These are phyloP conservation scores for Alcedo quadribrachys DNA, from an alignment of 2,797 vertebrate genomes.

Conservation along the genomic window DNA sequence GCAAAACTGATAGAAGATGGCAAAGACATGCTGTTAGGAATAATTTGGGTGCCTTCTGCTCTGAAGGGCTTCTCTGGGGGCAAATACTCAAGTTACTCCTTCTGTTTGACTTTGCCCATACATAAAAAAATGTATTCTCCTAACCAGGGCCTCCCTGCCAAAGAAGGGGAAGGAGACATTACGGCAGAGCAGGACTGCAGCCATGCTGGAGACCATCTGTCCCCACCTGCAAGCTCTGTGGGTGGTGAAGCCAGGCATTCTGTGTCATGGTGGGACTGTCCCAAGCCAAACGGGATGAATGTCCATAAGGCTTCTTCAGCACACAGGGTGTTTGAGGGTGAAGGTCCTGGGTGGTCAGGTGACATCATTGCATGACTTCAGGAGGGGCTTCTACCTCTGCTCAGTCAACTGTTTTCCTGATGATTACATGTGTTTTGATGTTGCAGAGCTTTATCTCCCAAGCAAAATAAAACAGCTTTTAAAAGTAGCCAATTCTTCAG, in stretches of 20 bases:
- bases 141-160: not conserved
- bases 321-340: rapidly evolving
- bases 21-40: not conserved
- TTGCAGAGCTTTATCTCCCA: not conserved
- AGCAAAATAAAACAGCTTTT: not conserved
- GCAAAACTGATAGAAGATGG: not conserved
- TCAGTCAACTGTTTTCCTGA: not conserved
- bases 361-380: not conserved
- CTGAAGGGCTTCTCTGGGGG: not conserved
- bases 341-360: not conserved
- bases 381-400: not conserved
- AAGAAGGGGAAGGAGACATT: not conserved
- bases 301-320: not conserved
- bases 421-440: rapidly evolving
- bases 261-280: not conserved
- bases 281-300: not conserved
- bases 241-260: not conserved
- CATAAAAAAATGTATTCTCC: not conserved
- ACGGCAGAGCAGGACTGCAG: not conserved
- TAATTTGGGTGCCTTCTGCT: not conserved
- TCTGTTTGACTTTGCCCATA: not conserved
- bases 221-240: rapidly evolving
- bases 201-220: not conserved
- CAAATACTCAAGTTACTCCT: not conserved
- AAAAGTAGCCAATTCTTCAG: not conserved